Evolutionary conservation across 2,113 vertebrate genomes (phyloP).

Genomic region (Sceloporus tristichus): DNA sequence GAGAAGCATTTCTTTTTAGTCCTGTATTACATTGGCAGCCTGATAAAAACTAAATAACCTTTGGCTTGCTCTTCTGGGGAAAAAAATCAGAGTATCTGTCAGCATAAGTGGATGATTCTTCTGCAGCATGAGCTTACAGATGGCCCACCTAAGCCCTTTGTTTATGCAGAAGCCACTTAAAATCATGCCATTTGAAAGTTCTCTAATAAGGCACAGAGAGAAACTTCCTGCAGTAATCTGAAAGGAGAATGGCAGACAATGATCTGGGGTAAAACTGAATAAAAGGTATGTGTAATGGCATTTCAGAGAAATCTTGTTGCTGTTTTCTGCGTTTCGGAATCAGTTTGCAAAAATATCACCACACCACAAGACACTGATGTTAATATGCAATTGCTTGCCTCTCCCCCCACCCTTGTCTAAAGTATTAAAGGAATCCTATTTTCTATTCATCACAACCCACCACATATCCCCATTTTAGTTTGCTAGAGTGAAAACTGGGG

Average conservation of each 20-base stretch:
- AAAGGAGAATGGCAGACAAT: not conserved
- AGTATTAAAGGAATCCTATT: not conserved
- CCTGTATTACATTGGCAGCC: slow-evolving; percentile 7
- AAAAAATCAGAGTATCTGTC: not conserved
- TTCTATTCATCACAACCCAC: not conserved
- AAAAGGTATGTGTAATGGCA: not conserved
- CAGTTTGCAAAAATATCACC: slow-evolving; percentile 48
- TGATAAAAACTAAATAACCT: slow-evolving; percentile 9
- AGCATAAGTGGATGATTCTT: not conserved
- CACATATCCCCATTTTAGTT: not conserved
- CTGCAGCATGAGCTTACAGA: not conserved
- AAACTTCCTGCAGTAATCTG: not conserved
- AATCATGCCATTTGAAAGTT: slow-evolving; percentile 6
- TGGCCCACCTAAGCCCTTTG: slow-evolving; percentile 12
- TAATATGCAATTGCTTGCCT: slow-evolving; percentile 10
- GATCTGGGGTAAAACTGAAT: not conserved
- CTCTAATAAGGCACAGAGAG: slow-evolving; percentile 11
- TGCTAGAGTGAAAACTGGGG: not conserved
- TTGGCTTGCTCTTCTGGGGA: not conserved
- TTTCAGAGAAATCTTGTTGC: not conserved
- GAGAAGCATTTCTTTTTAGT: not conserved
- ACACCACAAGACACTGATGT: slow-evolving; percentile 2
- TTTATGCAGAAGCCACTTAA: slow-evolving; percentile 32
- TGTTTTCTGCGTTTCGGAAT: not conserved
- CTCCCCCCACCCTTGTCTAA: slow-evolving; percentile 21